These are phyloP conservation scores for Rhinophrynus dorsalis DNA, from an alignment of 2,797 vertebrate species.

Conservation along the genomic window DNA sequence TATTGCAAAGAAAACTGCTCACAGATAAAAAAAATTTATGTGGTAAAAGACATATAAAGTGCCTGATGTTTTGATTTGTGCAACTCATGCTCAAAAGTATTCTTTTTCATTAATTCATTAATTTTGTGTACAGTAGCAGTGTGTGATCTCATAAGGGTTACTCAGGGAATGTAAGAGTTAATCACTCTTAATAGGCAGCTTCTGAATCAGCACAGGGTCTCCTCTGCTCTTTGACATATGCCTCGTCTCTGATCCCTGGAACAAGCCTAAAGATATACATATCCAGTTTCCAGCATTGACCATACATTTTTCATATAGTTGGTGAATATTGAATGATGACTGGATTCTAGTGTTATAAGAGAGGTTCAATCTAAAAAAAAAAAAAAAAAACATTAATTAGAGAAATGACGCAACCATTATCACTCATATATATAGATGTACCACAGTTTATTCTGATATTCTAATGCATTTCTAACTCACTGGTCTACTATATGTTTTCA, in stretches of 20 bases:
- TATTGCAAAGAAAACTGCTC: too few relatives aligned
- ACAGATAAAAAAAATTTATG: too few relatives aligned
- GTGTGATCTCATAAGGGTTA: too few relatives aligned
- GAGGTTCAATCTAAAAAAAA: neutral
- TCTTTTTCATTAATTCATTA: too few relatives aligned
- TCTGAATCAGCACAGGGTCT: conserved; percentile 16
- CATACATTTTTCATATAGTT: conserved; percentile 37
- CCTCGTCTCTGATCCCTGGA: conserved; percentile 53
- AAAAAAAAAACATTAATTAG: neutral
- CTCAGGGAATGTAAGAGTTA: conserved; percentile 22
- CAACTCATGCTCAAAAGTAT: too few relatives aligned
- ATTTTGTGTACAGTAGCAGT: too few relatives aligned
- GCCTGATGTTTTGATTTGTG: too few relatives aligned
- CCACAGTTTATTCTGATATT: too few relatives aligned
- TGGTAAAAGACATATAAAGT: too few relatives aligned
- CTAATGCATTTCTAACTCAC: too few relatives aligned
- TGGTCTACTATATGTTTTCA: too few relatives aligned
- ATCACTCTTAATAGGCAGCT: neutral
- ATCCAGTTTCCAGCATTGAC: conserved; percentile 48
- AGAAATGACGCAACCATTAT: neutral
- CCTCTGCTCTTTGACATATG: conserved; percentile 47
- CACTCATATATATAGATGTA: neutral
- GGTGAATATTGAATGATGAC: conserved; percentile 9
- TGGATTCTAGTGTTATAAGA: neutral
- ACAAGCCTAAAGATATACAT: conserved; percentile 43